Evolutionary conservation across 2,888 invertebrate species (phyloP), one percentile per base, ranked within the genome.

Genomic region (Cacoxenus indagator): DNA sequence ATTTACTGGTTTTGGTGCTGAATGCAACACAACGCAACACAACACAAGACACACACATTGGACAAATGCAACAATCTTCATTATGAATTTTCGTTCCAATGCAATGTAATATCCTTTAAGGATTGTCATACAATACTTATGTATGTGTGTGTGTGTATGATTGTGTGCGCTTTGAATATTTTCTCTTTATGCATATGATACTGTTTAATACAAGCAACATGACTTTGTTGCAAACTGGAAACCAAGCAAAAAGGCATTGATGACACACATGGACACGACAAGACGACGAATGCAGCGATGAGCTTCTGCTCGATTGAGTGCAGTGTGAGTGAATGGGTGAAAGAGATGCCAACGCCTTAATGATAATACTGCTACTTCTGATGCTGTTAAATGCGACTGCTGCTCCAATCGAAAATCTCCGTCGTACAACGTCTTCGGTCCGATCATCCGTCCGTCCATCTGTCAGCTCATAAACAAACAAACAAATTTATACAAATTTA

Each of bases 141-240:
- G 65, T 43, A 62, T 55, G 62, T 29, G 43, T 61, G 61, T 61
- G 59, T 17, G 61, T 55, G 65, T 64, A 64, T 59, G 68, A 61
- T 46, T 54, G 43, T 48, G 24, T 72, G 57, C 59, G 67, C 17
- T 27, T 64, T 70, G 70, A 51, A n/a, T 24, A 57, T 27, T 57
- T 57, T 57, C 57, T n/a, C 64, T 57, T 71, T 75, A 65, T 72
- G 70, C 73, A 73, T 70, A 31, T 68, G 78, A 74, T 77, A 75
- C 73, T 67, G 73, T 72, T 73, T 81, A 64, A 72, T 81, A 73
- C 77, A 83, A 81, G 78, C 75, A 68, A 72, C 70, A 71, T 48
- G 48, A 48, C 19, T 48, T 48, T 48, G n/a, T 17, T 48, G 48
- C 48, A 48, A 19, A n/a, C 48, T 37, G 14, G 9, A 37, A 37